phyloP scores from a whole-genome alignment of 2,113 vertebrate genomes.

The Corynorhinus townsendii region DNA sequence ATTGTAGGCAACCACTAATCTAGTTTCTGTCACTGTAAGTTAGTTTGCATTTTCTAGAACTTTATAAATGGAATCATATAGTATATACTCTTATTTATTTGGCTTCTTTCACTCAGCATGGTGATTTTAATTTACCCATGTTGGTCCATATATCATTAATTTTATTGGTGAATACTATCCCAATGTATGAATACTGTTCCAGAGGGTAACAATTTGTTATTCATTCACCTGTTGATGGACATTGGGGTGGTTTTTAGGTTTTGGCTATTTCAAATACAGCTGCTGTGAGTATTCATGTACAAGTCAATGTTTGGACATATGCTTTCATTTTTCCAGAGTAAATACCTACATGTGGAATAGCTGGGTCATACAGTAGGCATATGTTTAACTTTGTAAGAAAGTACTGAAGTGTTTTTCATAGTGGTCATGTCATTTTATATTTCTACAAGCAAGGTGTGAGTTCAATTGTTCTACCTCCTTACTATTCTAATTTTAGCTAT shows the following conservation, averaged over 20 bases:
- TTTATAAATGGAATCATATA: neutral
- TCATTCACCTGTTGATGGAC: neutral
- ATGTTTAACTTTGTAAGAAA: neutral
- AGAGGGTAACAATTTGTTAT: neutral
- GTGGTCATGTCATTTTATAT: neutral
- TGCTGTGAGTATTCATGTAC: neutral
- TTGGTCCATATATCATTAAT: neutral
- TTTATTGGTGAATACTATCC: neutral
- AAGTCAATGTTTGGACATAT: neutral
- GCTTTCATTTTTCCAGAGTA: neutral
- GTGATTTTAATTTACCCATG: neutral
- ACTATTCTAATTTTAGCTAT: neutral
- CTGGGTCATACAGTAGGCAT: neutral
- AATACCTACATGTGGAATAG: neutral
- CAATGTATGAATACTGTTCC: neutral
- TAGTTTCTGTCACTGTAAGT: neutral
- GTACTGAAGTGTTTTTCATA: neutral
- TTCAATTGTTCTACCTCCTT: neutral
- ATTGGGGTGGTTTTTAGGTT: conserved; percentile 10
- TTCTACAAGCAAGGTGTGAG: neutral
- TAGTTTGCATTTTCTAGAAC: conserved; percentile 18
- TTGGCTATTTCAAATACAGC: neutral
- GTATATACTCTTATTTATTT: neutral
- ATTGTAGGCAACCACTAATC: neutral
- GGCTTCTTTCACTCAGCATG: neutral